These are phyloP conservation scores for Phoebastria nigripes DNA, from an alignment of 2,797 vertebrate genomes.

Conservation along the genomic window DNA sequence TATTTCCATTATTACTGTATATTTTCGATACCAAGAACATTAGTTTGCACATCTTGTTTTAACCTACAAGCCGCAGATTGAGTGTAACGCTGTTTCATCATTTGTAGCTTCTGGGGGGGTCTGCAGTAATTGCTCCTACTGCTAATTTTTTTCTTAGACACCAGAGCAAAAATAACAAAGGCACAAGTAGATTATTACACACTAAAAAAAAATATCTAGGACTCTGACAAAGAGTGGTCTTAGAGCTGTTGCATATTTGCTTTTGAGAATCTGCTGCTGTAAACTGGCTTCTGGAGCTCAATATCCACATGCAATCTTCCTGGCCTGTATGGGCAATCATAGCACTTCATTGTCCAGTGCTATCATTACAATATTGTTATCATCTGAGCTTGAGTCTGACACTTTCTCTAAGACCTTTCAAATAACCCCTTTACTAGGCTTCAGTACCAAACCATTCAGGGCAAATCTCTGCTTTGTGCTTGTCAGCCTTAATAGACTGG, in stretches of 20 bases:
- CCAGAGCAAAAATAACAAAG: neutral
- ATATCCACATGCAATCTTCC: conserved; percentile 83
- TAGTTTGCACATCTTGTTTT: neutral
- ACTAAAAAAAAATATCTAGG: neutral
- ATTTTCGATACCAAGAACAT: neutral
- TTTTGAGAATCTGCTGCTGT: conserved; percentile 72
- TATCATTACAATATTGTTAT: conserved; percentile 99
- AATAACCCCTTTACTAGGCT: conserved; percentile 96
- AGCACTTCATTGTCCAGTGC: conserved; percentile 95
- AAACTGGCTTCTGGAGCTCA: conserved; percentile 63
- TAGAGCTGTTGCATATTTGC: conserved; percentile 2
- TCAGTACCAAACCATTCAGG: conserved; percentile 95
- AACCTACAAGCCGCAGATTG: neutral
- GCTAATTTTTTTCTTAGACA: neutral
- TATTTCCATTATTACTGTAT: neutral
- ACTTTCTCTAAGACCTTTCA: conserved; percentile 97
- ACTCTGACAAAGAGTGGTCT: neutral
- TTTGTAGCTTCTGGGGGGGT: accelerated
- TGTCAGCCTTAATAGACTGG: conserved; percentile 99
- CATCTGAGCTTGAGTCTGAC: conserved; percentile 97
- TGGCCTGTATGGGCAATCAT: conserved; percentile 90
- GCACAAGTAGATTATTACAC: neutral
- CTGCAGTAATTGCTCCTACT: neutral
- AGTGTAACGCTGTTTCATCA: neutral
- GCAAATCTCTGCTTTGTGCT: conserved; percentile 99